phyloP scores from a whole-genome alignment of 2,797 vertebrate genomes.

The Coendou prehensilis region DNA sequence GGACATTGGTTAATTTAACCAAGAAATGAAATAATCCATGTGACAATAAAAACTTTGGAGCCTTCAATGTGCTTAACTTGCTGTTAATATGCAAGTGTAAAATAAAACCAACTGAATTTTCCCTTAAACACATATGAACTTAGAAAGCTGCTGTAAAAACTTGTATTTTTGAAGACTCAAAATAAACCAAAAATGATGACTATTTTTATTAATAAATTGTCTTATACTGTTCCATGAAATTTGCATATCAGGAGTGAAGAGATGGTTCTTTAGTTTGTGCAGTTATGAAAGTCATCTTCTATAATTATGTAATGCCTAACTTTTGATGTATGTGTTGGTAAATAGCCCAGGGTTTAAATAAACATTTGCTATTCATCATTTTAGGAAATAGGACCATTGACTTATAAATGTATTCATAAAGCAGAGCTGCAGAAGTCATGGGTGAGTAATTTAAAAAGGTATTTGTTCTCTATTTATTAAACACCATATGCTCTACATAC shows the following conservation, averaged over 20 bases:
- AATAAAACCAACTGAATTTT: slow-evolving; percentile 10
- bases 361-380: slow-evolving; percentile 80
- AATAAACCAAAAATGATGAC: not conserved
- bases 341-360: slow-evolving; percentile 76
- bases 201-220: slow-evolving; percentile 41
- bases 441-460: slow-evolving; percentile 70
- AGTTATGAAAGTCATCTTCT: slow-evolving; percentile 7
- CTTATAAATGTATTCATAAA: slow-evolving; percentile 79
- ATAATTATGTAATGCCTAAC: slow-evolving; percentile 12
- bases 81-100: not conserved
- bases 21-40: not conserved
- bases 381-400: slow-evolving; percentile 68
- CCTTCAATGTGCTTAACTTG: not conserved
- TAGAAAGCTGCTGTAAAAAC: not conserved
- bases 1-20: not conserved
- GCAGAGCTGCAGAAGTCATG: slow-evolving; percentile 57
- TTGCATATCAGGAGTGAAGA: slow-evolving; percentile 12
- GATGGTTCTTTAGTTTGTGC: not conserved
- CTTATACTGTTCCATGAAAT: not conserved
- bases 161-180: not conserved
- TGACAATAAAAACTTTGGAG: not conserved
- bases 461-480: slow-evolving; percentile 76
- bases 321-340: slow-evolving; percentile 67
- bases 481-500: not conserved
- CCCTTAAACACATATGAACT: not conserved